Conservation (phyloP, 2,113 vertebrate species). For the Porphyrio hochstetteri region DNA sequence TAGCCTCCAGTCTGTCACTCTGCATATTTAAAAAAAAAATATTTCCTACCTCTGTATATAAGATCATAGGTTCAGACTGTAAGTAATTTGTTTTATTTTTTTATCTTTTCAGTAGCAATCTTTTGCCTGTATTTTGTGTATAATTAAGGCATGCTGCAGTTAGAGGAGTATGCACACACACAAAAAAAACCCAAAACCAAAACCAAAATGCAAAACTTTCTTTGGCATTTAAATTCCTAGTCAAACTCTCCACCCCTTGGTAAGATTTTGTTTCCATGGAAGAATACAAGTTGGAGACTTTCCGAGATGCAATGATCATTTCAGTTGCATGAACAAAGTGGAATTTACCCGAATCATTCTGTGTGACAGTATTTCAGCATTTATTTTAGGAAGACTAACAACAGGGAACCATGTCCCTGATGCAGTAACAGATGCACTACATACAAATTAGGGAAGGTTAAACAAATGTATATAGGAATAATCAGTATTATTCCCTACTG, state of each 20-base stretch:
- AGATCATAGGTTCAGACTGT: not conserved
- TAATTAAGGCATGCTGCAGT: not conserved
- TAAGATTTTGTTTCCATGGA: not conserved
- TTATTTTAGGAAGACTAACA: conserved; percentile 13
- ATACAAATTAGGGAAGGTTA: not conserved
- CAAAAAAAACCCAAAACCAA: not conserved
- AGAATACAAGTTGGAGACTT: not conserved
- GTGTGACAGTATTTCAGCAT: not conserved
- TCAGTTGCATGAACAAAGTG: not conserved
- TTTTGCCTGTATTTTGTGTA: not conserved
- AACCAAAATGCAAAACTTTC: not conserved
- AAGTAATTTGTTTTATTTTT: not conserved
- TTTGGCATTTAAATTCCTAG: not conserved
- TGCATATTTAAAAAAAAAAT: not conserved
- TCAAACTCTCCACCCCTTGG: not conserved
- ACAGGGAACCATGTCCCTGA: not conserved
- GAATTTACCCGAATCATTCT: not conserved
- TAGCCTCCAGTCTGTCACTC: not conserved
- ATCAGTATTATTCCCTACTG: not conserved
- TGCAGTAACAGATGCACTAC: not conserved
- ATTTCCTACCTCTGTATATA: not conserved
- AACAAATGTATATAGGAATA: not conserved
- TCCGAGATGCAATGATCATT: not conserved
- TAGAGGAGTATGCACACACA: not conserved
- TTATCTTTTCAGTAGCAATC: not conserved